phyloP scores from a whole-genome alignment of 2,888 invertebrate species.

The Charanyca ferruginea region DNA sequence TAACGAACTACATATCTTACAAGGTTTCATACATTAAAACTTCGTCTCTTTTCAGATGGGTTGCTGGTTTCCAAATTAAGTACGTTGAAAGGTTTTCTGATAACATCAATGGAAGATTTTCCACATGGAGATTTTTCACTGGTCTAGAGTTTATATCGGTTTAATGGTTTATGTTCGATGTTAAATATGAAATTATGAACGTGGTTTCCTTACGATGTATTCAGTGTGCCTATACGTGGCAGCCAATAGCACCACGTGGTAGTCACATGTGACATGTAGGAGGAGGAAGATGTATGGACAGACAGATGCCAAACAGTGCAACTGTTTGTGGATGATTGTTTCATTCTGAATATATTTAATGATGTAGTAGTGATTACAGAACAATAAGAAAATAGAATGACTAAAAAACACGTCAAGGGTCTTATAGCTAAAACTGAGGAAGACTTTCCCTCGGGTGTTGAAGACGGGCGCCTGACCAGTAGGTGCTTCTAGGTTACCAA shows the following conservation, averaged over 20 bases:
- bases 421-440: neutral
- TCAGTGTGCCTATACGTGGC: neutral
- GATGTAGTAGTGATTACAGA: slow-evolving; percentile 32
- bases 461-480: neutral
- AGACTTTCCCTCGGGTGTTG: no score
- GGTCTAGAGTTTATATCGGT: no score
- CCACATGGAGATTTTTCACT: neutral
- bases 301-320: slow-evolving; percentile 42
- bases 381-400: neutral
- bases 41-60: no score
- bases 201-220: slow-evolving; percentile 36
- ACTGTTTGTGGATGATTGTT: slow-evolving; percentile 7
- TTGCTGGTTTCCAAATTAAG: neutral
- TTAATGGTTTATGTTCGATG: slow-evolving; percentile 12
- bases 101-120: neutral
- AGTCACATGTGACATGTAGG: slow-evolving; percentile 20
- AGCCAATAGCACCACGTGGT: slow-evolving; percentile 1
- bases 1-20: neutral
- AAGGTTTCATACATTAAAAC: neutral
- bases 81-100: neutral
- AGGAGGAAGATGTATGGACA: slow-evolving; percentile 27
- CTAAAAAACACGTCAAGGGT: neutral
- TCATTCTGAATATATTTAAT: slow-evolving; percentile 11
- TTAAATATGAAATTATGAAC: slow-evolving; percentile 24
- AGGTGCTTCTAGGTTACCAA: neutral